These are phyloP conservation scores for Andrena trimmerana DNA, from an alignment of 2,888 invertebrate species.

Conservation along the genomic window DNA sequence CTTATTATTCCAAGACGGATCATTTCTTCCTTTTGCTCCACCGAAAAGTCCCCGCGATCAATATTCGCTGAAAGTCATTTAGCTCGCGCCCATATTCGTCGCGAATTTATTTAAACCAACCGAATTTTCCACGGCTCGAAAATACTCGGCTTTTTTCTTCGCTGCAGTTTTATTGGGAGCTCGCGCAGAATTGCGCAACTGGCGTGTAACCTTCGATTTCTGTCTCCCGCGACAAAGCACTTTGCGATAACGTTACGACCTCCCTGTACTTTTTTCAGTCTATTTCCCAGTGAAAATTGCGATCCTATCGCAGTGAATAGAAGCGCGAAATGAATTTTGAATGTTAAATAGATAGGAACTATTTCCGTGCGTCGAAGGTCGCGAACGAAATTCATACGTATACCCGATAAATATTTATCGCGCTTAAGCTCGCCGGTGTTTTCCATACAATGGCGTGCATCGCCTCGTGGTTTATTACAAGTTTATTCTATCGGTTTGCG, in stretches of 20 bases:
- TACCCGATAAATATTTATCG: conserved; percentile 32
- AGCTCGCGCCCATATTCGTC: neutral
- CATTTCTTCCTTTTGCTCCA: neutral
- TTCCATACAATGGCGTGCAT: conserved; percentile 32
- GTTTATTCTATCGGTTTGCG: neutral
- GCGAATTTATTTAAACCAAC: neutral
- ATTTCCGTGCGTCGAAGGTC: neutral
- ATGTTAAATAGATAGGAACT: too few species aligned
- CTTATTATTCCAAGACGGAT: conserved; percentile 19
- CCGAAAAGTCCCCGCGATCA: neutral
- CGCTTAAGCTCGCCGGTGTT: conserved; percentile 2
- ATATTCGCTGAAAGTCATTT: neutral
- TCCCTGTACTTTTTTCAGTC: neutral
- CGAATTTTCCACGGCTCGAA: neutral
- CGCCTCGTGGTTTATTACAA: conserved; percentile 7
- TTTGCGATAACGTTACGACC: conserved; percentile 11
- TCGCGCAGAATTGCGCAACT: conserved; percentile 7
- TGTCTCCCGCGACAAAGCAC: neutral
- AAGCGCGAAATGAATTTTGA: neutral
- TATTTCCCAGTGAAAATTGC: neutral
- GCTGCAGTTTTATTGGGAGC: neutral
- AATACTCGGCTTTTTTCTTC: neutral
- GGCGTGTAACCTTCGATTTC: neutral
- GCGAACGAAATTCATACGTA: neutral
- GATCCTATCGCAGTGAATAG: neutral